These are phyloP conservation scores for Myripristis murdjan DNA, from an alignment of 2,797 vertebrate species.

Conservation along the genomic window DNA sequence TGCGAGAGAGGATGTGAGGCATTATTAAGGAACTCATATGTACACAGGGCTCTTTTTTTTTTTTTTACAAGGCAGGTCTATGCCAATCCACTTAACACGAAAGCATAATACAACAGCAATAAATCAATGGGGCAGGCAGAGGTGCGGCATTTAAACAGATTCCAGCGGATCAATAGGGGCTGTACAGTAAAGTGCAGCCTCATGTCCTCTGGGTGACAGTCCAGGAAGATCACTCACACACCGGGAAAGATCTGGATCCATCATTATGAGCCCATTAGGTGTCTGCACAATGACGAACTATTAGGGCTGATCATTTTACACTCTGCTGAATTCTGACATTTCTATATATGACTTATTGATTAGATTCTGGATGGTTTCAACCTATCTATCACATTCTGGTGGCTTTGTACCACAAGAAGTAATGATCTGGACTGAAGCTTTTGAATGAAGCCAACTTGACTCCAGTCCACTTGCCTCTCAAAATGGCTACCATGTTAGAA, in stretches of 20 bases:
- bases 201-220: slow-evolving; percentile 70
- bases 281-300: slow-evolving; percentile 65
- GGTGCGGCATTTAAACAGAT: slow-evolving; percentile 73
- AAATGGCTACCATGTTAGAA: slow-evolving; percentile 31
- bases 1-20: slow-evolving; percentile 36
- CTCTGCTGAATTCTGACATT: slow-evolving; percentile 69
- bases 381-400: slow-evolving; percentile 53
- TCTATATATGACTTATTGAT: slow-evolving; percentile 75
- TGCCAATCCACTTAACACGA: slow-evolving; percentile 77
- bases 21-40: slow-evolving; percentile 57
- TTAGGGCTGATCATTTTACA: slow-evolving; percentile 71
- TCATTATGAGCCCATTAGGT: slow-evolving; percentile 67
- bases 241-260: slow-evolving; percentile 65
- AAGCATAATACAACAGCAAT: slow-evolving; percentile 75
- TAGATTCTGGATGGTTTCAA: slow-evolving; percentile 43
- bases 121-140: slow-evolving; percentile 75
- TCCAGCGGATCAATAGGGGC: slow-evolving; percentile 72
- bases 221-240: slow-evolving; percentile 63
- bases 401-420: slow-evolving; percentile 55
- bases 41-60: slow-evolving; percentile 47
- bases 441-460: slow-evolving; percentile 45
- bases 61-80: slow-evolving; percentile 64
- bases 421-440: slow-evolving; percentile 46
- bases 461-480: slow-evolving; percentile 20
- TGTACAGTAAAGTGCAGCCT: slow-evolving; percentile 71